Evolutionary conservation across 2,888 invertebrate species (phyloP).

Genomic region (Patella pellucida): DNA sequence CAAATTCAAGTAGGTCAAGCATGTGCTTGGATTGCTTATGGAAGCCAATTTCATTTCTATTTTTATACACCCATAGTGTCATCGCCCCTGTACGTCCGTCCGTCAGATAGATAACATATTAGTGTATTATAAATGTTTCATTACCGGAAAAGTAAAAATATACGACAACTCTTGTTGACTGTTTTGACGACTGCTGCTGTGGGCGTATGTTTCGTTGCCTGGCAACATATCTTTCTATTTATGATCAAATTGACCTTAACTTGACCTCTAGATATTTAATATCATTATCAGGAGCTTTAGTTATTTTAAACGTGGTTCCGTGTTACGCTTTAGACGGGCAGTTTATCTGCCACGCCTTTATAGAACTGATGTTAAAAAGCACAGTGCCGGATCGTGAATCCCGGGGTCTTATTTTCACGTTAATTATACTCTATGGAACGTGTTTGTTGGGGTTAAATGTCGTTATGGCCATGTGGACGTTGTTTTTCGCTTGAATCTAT

Average conservation of each 20-base stretch:
- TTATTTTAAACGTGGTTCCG: conserved; percentile 90
- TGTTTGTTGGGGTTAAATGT: conserved; percentile 79
- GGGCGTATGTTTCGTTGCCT: too few species aligned
- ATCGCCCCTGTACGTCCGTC: too few species aligned
- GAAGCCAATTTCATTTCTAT: conserved; percentile 47
- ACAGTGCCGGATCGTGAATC: conserved; percentile 59
- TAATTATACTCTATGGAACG: conserved; percentile 82
- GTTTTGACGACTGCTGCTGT: too few species aligned
- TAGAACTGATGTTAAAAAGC: conserved; percentile 64
- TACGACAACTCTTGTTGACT: too few species aligned
- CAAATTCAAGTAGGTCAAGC: too few species aligned
- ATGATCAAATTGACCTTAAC: conserved; percentile 8
- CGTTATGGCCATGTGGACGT: conserved; percentile 73
- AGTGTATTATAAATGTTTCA: too few species aligned
- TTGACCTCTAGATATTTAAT: conserved; percentile 75
- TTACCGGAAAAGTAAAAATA: too few species aligned
- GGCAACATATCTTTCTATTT: too few species aligned
- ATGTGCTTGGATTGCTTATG: not conserved
- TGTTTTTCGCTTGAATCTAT: conserved; percentile 48
- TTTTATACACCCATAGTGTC: too few species aligned
- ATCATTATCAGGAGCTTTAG: conserved; percentile 86
- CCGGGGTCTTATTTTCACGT: conserved; percentile 78
- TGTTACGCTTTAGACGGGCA: conserved; percentile 95
- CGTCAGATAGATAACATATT: too few species aligned
- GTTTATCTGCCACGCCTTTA: conserved; percentile 80